Evolutionary conservation across 2,113 vertebrate species (phyloP).

Genomic region (Pangasianodon gigas): DNA sequence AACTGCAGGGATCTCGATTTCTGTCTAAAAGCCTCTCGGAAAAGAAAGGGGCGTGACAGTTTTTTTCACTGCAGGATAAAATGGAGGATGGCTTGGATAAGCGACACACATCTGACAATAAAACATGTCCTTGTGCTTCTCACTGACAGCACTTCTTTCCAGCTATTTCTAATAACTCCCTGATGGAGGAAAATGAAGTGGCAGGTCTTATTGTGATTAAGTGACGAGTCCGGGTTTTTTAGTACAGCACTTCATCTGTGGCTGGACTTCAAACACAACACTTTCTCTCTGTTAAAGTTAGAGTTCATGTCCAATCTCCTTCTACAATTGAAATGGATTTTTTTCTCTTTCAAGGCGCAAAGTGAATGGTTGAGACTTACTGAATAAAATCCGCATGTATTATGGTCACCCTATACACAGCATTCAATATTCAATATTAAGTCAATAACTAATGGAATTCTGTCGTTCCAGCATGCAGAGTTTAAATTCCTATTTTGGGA

Average conservation of each 20-base stretch:
- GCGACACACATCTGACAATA: constrained; percentile 54
- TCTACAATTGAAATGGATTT: constrained; percentile 57
- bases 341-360: constrained; percentile 3
- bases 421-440: background rate
- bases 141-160: constrained; percentile 56
- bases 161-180: constrained; percentile 54
- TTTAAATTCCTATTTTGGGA: background rate
- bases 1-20: constrained; percentile 10
- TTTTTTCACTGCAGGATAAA: constrained; percentile 16
- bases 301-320: constrained; percentile 54
- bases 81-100: constrained; percentile 20
- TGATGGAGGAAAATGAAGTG: constrained; percentile 57
- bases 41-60: background rate
- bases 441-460: background rate
- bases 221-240: constrained; percentile 54
- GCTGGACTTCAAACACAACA: background rate
- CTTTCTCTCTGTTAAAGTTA: constrained; percentile 6
- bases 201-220: constrained; percentile 70
- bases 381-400: background rate
- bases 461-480: background rate
- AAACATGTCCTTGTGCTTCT: constrained; percentile 60
- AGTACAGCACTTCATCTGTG: background rate
- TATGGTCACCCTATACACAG: background rate
- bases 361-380: constrained; percentile 32
- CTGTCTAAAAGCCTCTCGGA: background rate